Base-by-base conservation (phyloP, 2,888 invertebrate species). In the Spodoptera littoralis region DNA sequence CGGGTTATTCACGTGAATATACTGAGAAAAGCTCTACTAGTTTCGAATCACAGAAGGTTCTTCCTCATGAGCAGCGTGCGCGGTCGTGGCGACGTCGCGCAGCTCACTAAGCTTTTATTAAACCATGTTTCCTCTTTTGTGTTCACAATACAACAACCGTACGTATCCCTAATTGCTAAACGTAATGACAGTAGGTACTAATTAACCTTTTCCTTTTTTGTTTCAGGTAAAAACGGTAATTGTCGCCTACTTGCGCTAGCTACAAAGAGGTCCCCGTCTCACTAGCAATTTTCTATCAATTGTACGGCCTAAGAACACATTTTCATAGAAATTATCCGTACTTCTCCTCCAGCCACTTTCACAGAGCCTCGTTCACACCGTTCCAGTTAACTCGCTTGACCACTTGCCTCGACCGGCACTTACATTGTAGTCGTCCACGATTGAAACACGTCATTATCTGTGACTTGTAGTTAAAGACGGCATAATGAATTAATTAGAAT, bases 261-360 rank as follows among this genome's bases (percentile, higher is more conserved):
- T 9, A 12, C 44, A 36, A 24, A 52, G 43, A 44, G 30, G 42
- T 27, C 4, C 44, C 8, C 46, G 49, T 60, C n/a, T 49, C 48
- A 54, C 53, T 65, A 62, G 77, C 74, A 81, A 85, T 89, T 87
- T 86, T 84, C 85, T 83, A 86, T 82, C 84, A 85, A 89, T 88
- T 88, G 87, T 88, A 71, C 69, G 65, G 70, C 70, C 73, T 72
- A 77, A 71, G 76, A 70, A 71, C 77, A 74, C 82, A 84, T 87
- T 90, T 88, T 85, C 88, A 87, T 86, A 85, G 87, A 87, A 88
- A 87, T 87, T 86, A 84, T 85, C 72, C 70, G 65, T 70, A 50
- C 70, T 70, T 63, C 65, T 68, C 67, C 78, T 65, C 73, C 60
- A 74, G 79, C 86, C 79, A 89, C 90, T 91, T 90, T 90, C 87